Evolutionary conservation across 2,888 invertebrate genomes (phyloP).

Genomic region (Papilio elwesi): DNA sequence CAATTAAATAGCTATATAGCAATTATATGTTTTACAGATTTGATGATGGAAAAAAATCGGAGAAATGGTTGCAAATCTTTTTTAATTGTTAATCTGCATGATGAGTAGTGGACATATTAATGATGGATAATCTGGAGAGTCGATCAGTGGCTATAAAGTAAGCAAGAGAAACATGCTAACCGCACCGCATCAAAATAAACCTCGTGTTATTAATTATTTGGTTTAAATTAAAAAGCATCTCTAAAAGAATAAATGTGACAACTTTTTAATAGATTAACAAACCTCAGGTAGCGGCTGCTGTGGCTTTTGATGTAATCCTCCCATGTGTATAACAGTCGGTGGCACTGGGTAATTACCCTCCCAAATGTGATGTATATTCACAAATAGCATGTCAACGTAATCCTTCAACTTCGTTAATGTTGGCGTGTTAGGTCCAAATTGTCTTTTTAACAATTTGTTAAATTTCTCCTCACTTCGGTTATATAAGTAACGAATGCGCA

Average conservation of each 20-base stretch:
- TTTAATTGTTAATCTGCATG: too few relatives aligned
- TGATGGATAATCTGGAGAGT: too few relatives aligned
- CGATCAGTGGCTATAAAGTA: too few relatives aligned
- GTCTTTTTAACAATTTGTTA: slow-evolving; percentile 42
- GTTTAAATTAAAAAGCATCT: too few relatives aligned
- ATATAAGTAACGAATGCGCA: slow-evolving; percentile 27
- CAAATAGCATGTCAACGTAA: slow-evolving; percentile 61
- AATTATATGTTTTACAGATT: neutral
- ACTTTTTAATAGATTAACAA: slow-evolving; percentile 19
- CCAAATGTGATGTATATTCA: slow-evolving; percentile 65
- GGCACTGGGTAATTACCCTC: slow-evolving; percentile 61
- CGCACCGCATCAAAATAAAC: too few relatives aligned
- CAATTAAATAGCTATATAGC: too few relatives aligned
- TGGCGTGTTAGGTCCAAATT: slow-evolving; percentile 49
- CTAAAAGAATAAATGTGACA: neutral
- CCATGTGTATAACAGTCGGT: slow-evolving; percentile 64
- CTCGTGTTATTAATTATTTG: too few relatives aligned
- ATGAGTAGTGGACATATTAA: too few relatives aligned
- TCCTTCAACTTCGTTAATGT: slow-evolving; percentile 45
- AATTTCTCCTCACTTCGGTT: slow-evolving; percentile 39
- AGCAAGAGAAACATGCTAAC: too few relatives aligned
- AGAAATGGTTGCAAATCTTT: too few relatives aligned
- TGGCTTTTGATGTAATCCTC: slow-evolving; percentile 62
- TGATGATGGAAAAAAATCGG: too few relatives aligned
- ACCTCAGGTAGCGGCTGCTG: slow-evolving; percentile 63